Base-by-base conservation (phyloP, 2,888 invertebrate species). In the Latheticus oryzae region DNA sequence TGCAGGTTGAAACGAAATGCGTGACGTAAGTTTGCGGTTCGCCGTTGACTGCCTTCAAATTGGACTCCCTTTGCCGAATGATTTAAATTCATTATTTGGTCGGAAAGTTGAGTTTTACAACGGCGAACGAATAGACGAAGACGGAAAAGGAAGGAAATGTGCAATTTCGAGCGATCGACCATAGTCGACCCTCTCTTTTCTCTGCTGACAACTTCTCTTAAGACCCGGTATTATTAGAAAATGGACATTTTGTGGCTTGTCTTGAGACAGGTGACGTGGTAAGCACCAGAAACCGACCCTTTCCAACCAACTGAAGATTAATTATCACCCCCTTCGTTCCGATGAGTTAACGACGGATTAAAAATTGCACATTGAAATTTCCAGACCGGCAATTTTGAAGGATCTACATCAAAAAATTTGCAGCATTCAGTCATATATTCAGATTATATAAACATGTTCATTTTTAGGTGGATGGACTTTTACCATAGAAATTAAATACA, bases 231-330 rank as follows among this genome's bases (percentile, higher is more conserved):
- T 60, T 60, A 61, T 61, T 61, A 51, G 61, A 48, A 42, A 57
- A 57, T 47, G 62, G 60, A 62, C 60, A 51, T 55, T 54, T 43
- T 60, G 55, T 21, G 60, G 62, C 53, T 33, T 51, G 62, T 62
- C 60, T 52, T 53, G 42, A 62, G 60, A 56, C 60, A 62, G 60
- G 60, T 63, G 60, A 61, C 58, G 60, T 26, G 50, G 60, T 53
- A 52, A 58, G 60, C 53, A 56, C 55, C 58, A 43, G 53, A 53
- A 53, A 57, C 59, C 61, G 53, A 60, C 58, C 62, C 60, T 54
- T 59, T 52, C 42, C 45, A 54, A 54, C 52, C 60, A n/a, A 55
- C 40, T 45, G 45, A 60, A 63, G 63, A 63, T 63, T 63, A 63
- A 63, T 63, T 59, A 58, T 53, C 40, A 35, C 26, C 32, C 47